Percentiles rank a stretch among this genome's conserved stretches.
phyloP scores from a whole-genome alignment of 2,797 vertebrate species.

The Bradypodion ventrale region DNA sequence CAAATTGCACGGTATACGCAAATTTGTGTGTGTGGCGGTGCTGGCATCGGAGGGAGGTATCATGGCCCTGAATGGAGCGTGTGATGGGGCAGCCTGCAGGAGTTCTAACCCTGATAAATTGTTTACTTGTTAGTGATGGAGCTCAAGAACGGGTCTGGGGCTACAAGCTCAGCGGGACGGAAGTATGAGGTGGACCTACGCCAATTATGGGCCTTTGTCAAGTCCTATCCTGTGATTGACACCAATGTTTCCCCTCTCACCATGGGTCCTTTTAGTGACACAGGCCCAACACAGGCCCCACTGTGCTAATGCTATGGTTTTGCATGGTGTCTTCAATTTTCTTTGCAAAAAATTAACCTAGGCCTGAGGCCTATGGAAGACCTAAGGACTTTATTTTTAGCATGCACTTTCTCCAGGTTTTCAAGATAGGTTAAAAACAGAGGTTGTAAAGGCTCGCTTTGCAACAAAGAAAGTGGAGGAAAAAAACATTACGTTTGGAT shows the following conservation, averaged over 20 bases:
- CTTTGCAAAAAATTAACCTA: conserved; percentile 81
- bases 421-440: conserved; percentile 79
- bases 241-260: conserved; percentile 86
- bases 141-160: conserved; percentile 75
- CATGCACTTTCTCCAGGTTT: conserved; percentile 72
- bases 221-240: conserved; percentile 82
- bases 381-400: conserved; percentile 77
- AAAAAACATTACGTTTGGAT: conserved; percentile 84
- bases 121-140: conserved; percentile 83
- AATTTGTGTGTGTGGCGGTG: conserved; percentile 83
- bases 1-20: conserved; percentile 83
- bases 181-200: conserved; percentile 87
- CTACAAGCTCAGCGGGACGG: conserved; percentile 80
- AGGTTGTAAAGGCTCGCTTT: conserved; percentile 80
- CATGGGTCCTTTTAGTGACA: conserved; percentile 84
- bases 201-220: conserved; percentile 86
- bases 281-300: conserved; percentile 83
- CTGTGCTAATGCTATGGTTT: conserved; percentile 81
- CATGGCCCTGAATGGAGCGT: conserved; percentile 79
- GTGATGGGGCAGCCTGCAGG: conserved; percentile 80
- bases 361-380: conserved; percentile 74
- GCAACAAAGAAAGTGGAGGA: conserved; percentile 80
- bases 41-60: conserved; percentile 70
- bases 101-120: conserved; percentile 87
- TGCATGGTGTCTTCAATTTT: conserved; percentile 81